A percentile compares a stretch with the other conserved stretches of the same genome.
Evolutionary conservation across 2,888 invertebrate species (phyloP).

Genomic region (Thymelicus sylvestris): DNA sequence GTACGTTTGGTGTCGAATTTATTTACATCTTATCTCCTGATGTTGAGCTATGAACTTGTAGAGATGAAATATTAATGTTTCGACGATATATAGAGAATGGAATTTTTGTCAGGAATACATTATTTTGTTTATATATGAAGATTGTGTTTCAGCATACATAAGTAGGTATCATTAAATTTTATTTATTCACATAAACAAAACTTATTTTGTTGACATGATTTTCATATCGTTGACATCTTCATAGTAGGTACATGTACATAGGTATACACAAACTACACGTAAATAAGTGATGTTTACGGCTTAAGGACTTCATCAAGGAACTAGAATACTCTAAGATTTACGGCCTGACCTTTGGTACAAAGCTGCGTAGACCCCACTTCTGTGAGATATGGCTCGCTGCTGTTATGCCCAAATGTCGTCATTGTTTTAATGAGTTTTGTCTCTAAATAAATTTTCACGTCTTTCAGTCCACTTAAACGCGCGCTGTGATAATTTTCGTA

Average conservation of each 20-base stretch:
- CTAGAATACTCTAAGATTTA: constrained; percentile 23
- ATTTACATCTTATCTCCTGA: not conserved
- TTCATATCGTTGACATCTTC: too few species aligned
- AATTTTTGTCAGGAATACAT: not conserved
- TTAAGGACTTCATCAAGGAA: constrained; percentile 7
- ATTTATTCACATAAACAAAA: too few species aligned
- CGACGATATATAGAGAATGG: not conserved
- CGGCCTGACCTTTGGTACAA: constrained; percentile 24
- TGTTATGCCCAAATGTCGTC: constrained; percentile 20
- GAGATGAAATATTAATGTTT: not conserved
- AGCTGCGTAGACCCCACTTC: constrained; percentile 12
- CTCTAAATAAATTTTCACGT: not conserved
- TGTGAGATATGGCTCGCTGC: constrained; percentile 15
- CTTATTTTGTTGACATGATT: too few species aligned
- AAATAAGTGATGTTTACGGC: not conserved
- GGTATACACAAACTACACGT: not conserved
- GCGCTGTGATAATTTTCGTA: too few species aligned
- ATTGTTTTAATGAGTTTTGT: constrained; percentile 21
- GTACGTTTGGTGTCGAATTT: constrained; percentile 1
- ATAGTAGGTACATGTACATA: too few species aligned
- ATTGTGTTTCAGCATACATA: too few species aligned
- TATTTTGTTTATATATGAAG: too few species aligned
- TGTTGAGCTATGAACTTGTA: not conserved
- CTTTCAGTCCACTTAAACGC: too few species aligned
- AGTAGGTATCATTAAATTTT: too few species aligned